These are phyloP conservation scores for Argopecten irradians DNA, from an alignment of 1,140 invertebrate species.

Conservation along the genomic window DNA sequence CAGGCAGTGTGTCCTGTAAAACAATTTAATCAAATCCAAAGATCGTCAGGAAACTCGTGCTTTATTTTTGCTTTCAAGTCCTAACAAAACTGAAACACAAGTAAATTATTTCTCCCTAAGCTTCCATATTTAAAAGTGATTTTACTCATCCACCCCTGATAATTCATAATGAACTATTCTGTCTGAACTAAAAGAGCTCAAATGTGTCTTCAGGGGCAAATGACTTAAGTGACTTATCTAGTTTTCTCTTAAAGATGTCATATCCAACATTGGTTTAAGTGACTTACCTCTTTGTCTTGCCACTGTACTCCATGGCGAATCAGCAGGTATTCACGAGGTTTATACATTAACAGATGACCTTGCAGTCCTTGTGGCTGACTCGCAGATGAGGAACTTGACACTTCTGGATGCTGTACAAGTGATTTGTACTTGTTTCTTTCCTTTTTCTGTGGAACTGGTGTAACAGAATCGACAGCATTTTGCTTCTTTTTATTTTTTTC, in stretches of 20 bases:
- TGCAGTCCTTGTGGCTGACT: conserved; percentile 27
- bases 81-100: neutral
- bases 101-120: neutral
- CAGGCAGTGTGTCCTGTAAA: neutral
- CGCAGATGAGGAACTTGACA: conserved; percentile 61
- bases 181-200: neutral
- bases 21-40: neutral
- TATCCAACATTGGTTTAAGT: too few species aligned
- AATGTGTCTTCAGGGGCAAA: too few species aligned
- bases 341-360: conserved; percentile 54
- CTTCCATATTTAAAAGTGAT: conserved; percentile 3
- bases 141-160: too few species aligned
- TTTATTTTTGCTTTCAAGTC: neutral
- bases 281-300: conserved; percentile 61
- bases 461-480: conserved; percentile 29
- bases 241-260: neutral
- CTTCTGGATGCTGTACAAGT: conserved; percentile 65
- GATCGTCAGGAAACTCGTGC: neutral
- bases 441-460: conserved; percentile 22
- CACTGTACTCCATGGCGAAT: conserved; percentile 65
- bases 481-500: conserved; percentile 63
- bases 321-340: conserved; percentile 60
- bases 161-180: neutral
- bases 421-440: conserved; percentile 49
- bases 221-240: neutral